phyloP scores from a whole-genome alignment of 2,888 invertebrate genomes.

The Cantharis rustica region DNA sequence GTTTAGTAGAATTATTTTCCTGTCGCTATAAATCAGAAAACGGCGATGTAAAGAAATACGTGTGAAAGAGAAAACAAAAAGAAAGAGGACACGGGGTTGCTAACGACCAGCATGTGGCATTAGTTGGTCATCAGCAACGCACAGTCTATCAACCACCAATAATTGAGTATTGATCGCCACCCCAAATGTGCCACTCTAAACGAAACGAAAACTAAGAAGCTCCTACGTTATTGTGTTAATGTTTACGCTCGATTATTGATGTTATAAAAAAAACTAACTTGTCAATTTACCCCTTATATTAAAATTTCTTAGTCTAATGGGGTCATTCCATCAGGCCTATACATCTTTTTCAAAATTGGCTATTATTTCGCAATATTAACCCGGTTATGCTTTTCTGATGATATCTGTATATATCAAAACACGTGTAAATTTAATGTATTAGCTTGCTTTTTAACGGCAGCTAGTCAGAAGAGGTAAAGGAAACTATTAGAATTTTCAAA shows the following conservation, averaged over 20 bases:
- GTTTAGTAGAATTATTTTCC: slow-evolving; percentile 29
- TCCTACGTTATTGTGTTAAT: slow-evolving; percentile 39
- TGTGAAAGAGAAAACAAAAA: slow-evolving; percentile 31
- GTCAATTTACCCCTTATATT: background rate
- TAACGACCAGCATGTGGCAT: slow-evolving; percentile 54
- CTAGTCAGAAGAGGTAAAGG: too few species aligned
- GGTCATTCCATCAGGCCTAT: background rate
- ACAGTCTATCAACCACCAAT: slow-evolving; percentile 56
- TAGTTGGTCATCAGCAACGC: slow-evolving; percentile 53
- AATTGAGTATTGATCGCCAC: slow-evolving; percentile 58
- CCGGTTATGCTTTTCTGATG: background rate
- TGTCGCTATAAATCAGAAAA: slow-evolving; percentile 31
- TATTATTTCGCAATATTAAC: background rate
- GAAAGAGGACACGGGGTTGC: slow-evolving; percentile 44
- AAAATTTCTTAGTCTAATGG: background rate
- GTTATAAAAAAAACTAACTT: slow-evolving; percentile 8
- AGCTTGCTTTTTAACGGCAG: too few species aligned
- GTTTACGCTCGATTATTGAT: slow-evolving; percentile 37
- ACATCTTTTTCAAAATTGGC: too few species aligned
- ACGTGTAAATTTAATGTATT: background rate
- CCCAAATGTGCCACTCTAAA: slow-evolving; percentile 41
- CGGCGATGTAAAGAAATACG: slow-evolving; percentile 27
- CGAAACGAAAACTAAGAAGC: slow-evolving; percentile 31
- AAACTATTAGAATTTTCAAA: too few species aligned
- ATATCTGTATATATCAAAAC: background rate